Conservation (phyloP, 2,888 invertebrate genomes). For the Tenthredo livida region DNA sequence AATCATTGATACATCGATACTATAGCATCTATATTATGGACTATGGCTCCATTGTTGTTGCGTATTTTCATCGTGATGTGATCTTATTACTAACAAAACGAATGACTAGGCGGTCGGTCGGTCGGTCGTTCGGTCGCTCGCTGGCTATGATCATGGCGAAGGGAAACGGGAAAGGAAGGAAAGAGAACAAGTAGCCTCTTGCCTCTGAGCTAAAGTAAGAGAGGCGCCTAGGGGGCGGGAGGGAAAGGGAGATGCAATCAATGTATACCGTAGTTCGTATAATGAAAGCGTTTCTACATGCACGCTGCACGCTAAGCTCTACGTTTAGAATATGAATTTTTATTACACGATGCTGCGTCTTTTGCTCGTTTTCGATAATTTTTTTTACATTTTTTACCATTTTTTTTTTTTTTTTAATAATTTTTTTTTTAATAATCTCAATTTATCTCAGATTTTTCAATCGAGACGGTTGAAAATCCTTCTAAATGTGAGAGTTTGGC, state of each 20-base stretch:
- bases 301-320: slow-evolving; percentile 45
- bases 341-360: neutral
- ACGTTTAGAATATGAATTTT: slow-evolving; percentile 49
- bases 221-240: slow-evolving; percentile 36
- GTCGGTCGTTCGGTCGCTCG: slow-evolving; percentile 55
- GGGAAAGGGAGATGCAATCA: slow-evolving; percentile 67
- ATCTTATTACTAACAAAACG: slow-evolving; percentile 53
- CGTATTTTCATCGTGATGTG: slow-evolving; percentile 45
- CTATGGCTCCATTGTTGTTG: slow-evolving; percentile 25
- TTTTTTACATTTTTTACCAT: neutral
- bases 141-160: slow-evolving; percentile 21
- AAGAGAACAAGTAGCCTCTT: slow-evolving; percentile 61
- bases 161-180: slow-evolving; percentile 55
- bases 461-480: neutral
- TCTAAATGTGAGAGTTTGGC: neutral
- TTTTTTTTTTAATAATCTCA: neutral
- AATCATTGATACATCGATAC: neutral
- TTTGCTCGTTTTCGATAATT: neutral
- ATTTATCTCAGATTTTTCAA: neutral
- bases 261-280: slow-evolving; percentile 58
- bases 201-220: slow-evolving; percentile 55
- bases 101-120: slow-evolving; percentile 44
- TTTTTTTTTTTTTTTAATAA: neutral
- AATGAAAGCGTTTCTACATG: slow-evolving; percentile 48
- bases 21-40: neutral